Base-by-base conservation (phyloP, 2,113 vertebrate species). In the Ascaphus truei region DNA sequence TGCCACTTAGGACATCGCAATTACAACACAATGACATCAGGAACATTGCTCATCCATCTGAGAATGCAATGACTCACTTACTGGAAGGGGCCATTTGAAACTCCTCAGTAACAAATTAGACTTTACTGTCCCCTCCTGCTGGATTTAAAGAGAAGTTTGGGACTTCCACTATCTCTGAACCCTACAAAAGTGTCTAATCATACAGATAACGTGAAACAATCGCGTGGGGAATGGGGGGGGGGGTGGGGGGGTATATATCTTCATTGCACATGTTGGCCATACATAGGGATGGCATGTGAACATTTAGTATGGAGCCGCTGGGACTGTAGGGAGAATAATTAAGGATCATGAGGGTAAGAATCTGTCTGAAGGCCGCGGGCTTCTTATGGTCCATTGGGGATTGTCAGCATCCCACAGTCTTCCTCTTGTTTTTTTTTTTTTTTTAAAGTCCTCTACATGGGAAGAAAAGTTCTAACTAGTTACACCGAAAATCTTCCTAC, bases 371-470 rank as follows among this genome's bases (percentile, higher is more conserved):
- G 86, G 67, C 67, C 67, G 33, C 26, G 34, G 67, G 67, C 57
- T 31, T 60, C 1, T 16, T 39, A 8, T 18, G n/a, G 20, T 33
- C 55, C 31, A 37, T 27, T 13, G 22, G 62, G 85, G 85, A 89
- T 75, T 88, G n/a, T 37, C 25, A 72, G 84, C 85, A 83, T 89
- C 86, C 84, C n/a, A n/a, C n/a, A n/a, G n/a, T n/a, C n/a, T n/a
- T n/a, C n/a, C n/a, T n/a, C n/a, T n/a, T n/a, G n/a, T n/a, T n/a
- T n/a, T n/a, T n/a, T n/a, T n/a, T n/a, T n/a, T n/a, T n/a, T n/a
- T n/a, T n/a, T n/a, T n/a, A n/a, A n/a, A n/a, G n/a, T n/a, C n/a
- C n/a, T n/a, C n/a, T n/a, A n/a, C n/a, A n/a, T n/a, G n/a, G n/a
- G n/a, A n/a, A n/a, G n/a, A n/a, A n/a, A n/a, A n/a, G n/a, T n/a